Conservation (phyloP, 2,113 vertebrate species). For the Poecile atricapillus region DNA sequence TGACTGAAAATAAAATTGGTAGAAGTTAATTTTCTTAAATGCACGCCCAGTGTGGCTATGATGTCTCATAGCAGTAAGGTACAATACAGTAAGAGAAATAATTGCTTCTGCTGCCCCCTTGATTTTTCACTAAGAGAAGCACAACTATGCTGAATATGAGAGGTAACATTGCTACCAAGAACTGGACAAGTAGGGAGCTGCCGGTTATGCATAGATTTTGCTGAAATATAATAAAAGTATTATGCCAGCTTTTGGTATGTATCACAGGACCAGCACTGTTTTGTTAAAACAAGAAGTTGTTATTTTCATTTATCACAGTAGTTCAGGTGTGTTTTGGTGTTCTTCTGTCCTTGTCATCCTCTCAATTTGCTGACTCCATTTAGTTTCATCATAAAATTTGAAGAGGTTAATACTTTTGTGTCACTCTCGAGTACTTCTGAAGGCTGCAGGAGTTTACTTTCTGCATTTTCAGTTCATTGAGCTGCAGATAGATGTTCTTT, state of each 20-base stretch:
- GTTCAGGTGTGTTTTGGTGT: not conserved
- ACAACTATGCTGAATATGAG: not conserved
- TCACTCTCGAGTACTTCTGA: not conserved
- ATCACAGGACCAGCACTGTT: not conserved
- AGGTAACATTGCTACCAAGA: not conserved
- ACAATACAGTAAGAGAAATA: not conserved
- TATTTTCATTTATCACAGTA: conserved; percentile 17
- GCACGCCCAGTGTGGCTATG: not conserved
- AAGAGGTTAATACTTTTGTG: conserved; percentile 17
- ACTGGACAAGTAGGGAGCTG: not conserved
- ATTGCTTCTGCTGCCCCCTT: not conserved
- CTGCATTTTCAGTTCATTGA: conserved; percentile 47
- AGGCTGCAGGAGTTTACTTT: conserved; percentile 32
- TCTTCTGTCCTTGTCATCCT: not conserved
- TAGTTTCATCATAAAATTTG: conserved; percentile 39
- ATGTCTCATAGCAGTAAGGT: not conserved
- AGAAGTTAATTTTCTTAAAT: not conserved
- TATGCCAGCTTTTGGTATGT: not conserved
- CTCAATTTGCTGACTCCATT: conserved; percentile 7
- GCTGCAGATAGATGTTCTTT: conserved; percentile 36
- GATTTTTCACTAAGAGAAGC: not conserved
- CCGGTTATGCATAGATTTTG: conserved; percentile 16
- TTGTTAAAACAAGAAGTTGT: not conserved
- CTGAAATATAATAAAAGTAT: not conserved
- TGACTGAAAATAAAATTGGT: not conserved